These are phyloP conservation scores for Phenganax stokvisi DNA, from an alignment of 92 coral and sea anemone genomes.

Conservation along the genomic window DNA sequence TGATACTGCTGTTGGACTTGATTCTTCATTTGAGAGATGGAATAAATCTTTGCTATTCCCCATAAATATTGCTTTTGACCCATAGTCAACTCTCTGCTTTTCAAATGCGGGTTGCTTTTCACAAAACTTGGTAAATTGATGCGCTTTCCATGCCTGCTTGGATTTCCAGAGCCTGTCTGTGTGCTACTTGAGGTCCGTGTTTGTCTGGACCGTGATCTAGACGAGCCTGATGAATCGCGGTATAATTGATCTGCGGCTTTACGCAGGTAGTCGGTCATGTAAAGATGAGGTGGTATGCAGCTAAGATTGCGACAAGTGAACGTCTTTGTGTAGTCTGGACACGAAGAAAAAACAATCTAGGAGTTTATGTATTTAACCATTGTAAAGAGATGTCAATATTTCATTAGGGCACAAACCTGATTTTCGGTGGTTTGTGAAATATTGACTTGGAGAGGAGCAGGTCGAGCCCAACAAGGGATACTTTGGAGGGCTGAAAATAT, in stretches of 20 bases:
- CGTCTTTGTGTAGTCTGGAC: conserved; percentile 61
- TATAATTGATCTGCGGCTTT: conserved; percentile 58
- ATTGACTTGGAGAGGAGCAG: conserved; percentile 5
- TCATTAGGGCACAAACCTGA: conserved; percentile 10
- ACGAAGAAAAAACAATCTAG: conserved; percentile 33
- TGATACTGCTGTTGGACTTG: conserved; percentile 87
- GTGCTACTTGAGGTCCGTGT: conserved; percentile 2
- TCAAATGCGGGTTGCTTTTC: conserved; percentile 66
- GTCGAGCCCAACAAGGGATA: conserved; percentile 9
- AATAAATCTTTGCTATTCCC: conserved; percentile 89
- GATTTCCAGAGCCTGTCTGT: conserved; percentile 14
- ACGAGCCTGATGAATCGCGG: conserved; percentile 71
- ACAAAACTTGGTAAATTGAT: conserved; percentile 71
- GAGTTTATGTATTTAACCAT: not conserved
- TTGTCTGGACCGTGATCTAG: not conserved
- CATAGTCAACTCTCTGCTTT: conserved; percentile 68
- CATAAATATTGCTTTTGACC: conserved; percentile 98
- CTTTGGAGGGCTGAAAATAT: conserved; percentile 5
- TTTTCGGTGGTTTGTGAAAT: not conserved
- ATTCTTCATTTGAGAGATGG: conserved; percentile 71
- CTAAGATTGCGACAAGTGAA: conserved; percentile 69
- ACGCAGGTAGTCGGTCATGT: conserved; percentile 67
- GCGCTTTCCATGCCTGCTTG: conserved; percentile 65
- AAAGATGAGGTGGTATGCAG: conserved; percentile 75
- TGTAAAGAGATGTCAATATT: not conserved